Conservation (phyloP, 1,140 invertebrate species). For the Dendroctonus valens region DNA sequence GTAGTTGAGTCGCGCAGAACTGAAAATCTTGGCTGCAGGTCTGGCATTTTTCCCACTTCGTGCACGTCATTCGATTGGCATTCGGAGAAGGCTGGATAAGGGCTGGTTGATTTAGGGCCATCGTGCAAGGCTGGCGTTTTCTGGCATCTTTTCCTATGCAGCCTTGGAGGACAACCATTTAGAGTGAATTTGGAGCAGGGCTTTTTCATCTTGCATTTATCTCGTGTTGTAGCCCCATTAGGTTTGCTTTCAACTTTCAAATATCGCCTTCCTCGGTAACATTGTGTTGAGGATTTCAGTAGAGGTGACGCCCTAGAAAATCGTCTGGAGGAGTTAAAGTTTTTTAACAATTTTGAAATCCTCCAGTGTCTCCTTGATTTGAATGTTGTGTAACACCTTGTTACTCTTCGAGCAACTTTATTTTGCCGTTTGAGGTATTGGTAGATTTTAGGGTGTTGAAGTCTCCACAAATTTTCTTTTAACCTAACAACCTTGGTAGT, state of each 20-base stretch:
- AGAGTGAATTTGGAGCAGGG: slow-evolving; percentile 8
- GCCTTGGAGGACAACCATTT: slow-evolving; percentile 7
- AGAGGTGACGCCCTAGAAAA: background rate
- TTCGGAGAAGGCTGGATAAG: slow-evolving; percentile 24
- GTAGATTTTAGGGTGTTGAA: slow-evolving; percentile 22
- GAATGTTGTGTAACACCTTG: slow-evolving; percentile 14
- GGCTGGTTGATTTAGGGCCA: slow-evolving; percentile 11
- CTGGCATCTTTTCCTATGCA: background rate
- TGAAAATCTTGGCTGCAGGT: slow-evolving; percentile 21
- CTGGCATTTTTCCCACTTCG: slow-evolving; percentile 2
- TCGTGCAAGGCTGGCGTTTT: background rate
- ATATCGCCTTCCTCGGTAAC: background rate
- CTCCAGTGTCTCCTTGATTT: slow-evolving; percentile 10
- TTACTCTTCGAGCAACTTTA: slow-evolving; percentile 4
- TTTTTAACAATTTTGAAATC: slow-evolving; percentile 3
- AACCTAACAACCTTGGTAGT: slow-evolving; percentile 1
- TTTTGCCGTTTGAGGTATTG: slow-evolving; percentile 14
- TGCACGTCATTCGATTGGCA: slow-evolving; percentile 15
- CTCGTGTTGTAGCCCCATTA: background rate
- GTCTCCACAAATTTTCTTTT: slow-evolving; percentile 16
- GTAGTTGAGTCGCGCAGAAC: slow-evolving; percentile 3
- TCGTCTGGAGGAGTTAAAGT: background rate
- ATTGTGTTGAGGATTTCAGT: background rate
- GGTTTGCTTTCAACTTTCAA: background rate
- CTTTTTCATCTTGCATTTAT: slow-evolving; percentile 5